Evolutionary conservation across 2,113 vertebrate genomes (phyloP), one percentile per base, ranked within the genome.

Genomic region (Jaculus jaculus): DNA sequence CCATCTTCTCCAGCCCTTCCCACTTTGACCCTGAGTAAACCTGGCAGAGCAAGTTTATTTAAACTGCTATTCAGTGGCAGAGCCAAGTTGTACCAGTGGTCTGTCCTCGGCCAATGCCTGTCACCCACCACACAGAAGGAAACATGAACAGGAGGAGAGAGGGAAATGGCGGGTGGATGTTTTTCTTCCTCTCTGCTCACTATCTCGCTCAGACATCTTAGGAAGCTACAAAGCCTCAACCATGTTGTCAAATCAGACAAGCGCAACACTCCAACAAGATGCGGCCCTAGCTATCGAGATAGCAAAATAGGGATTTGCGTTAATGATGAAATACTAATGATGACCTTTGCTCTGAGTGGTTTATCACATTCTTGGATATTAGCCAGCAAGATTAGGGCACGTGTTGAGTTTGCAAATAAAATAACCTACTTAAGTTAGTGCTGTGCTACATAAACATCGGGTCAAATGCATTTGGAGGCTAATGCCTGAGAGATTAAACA

Each of bases 381-480:
- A 84, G 34, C 21, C 73, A 93, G 73, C 37, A 84, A 72, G 51
- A 60, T n/a, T 34, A 81, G 21, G 34, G 68, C 26, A 39, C 30
- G 5, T 69, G 68, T 58, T 85, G n/a, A 68, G 37, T 84, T 74
- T 68, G 74, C 47, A 91, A 93, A 77, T 51, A 95, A 93, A 84
- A 37, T 21, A 79, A 91, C 12, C 34, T 68, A 61, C 13, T 18
- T 13, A 16, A n/a, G 23, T 81, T 82, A 72, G 34, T 74, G 21
- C 7, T 93, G 87, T 93, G 65, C 60, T 75, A 72, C 87, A 74
- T 74, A 85, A 37, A 2, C 32, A 94, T 12, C 24, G 66, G 77
- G 9, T 71, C 3, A 68, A 83, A 88, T 63, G 61, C 32, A 34
- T 39, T 32, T 95, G 69, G 30, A 91, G 81, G 84, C 17, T 8